These are phyloP conservation scores for Laupala kohalensis DNA, from an alignment of 1,140 invertebrate genomes.

Conservation along the genomic window DNA sequence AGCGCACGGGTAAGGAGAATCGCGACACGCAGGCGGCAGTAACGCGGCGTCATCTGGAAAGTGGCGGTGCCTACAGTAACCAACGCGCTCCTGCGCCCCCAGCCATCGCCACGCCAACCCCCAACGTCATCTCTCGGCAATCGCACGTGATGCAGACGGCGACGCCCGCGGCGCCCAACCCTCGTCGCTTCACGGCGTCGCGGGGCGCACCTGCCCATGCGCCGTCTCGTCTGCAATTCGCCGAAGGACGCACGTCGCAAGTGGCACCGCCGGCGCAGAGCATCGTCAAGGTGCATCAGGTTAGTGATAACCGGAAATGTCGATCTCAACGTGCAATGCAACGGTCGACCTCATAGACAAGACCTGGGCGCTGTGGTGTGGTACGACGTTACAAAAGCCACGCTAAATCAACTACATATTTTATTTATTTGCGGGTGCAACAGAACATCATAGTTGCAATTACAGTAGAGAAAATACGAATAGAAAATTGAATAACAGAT, in stretches of 20 bases:
- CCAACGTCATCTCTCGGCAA: background rate
- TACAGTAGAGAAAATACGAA: too few species aligned
- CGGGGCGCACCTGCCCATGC: background rate
- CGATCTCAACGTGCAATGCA: too few species aligned
- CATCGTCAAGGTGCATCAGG: background rate
- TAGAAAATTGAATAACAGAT: too few species aligned
- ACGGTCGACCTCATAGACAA: too few species aligned
- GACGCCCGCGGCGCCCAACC: background rate
- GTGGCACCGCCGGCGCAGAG: background rate
- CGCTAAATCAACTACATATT: too few species aligned
- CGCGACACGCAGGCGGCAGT: background rate
- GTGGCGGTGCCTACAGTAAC: too few species aligned
- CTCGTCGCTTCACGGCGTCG: too few species aligned
- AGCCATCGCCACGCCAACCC: too few species aligned
- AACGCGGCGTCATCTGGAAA: background rate
- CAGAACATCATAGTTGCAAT: too few species aligned
- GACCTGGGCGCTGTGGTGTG: too few species aligned
- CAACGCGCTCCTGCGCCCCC: background rate
- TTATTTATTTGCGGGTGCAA: too few species aligned
- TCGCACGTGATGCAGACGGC: constrained; percentile 3
- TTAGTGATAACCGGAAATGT: background rate
- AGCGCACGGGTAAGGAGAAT: background rate
- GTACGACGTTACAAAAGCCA: too few species aligned
- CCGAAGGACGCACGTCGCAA: background rate
- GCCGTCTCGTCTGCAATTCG: background rate